These are phyloP conservation scores for Pachydiplax longipennis DNA, from an alignment of 2,888 invertebrate genomes.

Conservation along the genomic window DNA sequence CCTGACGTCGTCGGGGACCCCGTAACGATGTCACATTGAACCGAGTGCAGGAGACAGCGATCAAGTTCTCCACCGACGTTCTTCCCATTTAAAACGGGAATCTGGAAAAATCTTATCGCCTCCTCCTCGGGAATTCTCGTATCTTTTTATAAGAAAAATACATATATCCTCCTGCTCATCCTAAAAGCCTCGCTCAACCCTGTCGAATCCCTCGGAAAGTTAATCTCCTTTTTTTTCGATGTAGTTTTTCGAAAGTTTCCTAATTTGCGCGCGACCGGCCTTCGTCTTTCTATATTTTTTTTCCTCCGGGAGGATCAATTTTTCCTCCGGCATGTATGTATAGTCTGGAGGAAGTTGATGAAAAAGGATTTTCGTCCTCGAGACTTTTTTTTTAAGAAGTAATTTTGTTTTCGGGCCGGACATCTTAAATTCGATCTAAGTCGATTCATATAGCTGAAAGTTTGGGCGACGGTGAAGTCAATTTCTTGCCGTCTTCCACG, in stretches of 20 bases:
- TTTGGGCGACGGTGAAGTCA: too few relatives aligned
- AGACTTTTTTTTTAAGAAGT: not conserved
- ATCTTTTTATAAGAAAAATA: not conserved
- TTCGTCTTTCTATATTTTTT: not conserved
- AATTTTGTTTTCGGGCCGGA: not conserved
- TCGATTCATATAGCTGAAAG: not conserved
- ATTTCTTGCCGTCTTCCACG: too few relatives aligned
- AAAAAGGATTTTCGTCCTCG: not conserved
- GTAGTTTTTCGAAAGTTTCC: not conserved
- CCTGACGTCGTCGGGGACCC: not conserved
- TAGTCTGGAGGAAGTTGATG: not conserved
- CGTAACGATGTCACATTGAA: constrained; percentile 21
- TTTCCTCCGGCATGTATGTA: not conserved
- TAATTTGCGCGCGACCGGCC: not conserved
- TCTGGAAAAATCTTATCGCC: not conserved
- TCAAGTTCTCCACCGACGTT: constrained; percentile 15
- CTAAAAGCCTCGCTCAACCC: not conserved
- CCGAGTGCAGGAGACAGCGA: constrained; percentile 28
- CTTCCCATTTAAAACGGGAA: not conserved
- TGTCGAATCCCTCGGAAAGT: not conserved
- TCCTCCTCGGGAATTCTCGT: not conserved
- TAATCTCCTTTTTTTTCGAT: not conserved
- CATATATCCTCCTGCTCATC: not conserved
- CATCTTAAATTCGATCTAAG: not conserved
- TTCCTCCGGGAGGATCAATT: not conserved